These are phyloP conservation scores for Cryptotis parvus DNA, from an alignment of 2,113 vertebrate species.

Conservation along the genomic window DNA sequence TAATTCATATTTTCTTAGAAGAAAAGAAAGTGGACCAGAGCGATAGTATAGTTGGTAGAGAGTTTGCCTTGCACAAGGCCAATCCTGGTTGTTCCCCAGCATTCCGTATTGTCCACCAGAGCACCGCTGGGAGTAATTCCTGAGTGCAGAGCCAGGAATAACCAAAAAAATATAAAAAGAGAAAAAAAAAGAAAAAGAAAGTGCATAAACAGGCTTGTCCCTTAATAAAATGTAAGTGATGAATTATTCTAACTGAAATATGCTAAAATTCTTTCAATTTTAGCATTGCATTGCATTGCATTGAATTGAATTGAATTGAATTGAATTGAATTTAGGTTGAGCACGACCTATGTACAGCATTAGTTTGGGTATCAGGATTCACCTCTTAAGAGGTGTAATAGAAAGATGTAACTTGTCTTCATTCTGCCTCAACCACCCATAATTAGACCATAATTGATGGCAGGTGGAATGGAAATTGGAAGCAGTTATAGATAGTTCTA, in stretches of 20 bases:
- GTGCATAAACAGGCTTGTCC: background rate
- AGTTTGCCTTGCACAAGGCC: no score
- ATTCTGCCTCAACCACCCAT: background rate
- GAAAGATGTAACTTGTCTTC: background rate
- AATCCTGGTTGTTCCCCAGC: no score
- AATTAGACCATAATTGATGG: background rate
- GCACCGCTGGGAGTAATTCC: no score
- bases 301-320: no score
- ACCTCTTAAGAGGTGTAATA: background rate
- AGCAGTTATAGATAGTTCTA: background rate
- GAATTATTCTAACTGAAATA: conserved; percentile 20
- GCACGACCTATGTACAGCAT: background rate
- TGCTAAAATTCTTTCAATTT: background rate
- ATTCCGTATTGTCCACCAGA: no score
- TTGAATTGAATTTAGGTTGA: no score
- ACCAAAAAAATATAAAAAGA: no score
- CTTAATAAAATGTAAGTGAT: conserved; percentile 14
- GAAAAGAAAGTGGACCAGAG: background rate
- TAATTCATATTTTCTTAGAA: conserved; percentile 28
- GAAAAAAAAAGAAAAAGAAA: no score
- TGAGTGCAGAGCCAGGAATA: no score
- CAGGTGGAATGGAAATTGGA: no score
- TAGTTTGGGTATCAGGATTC: background rate
- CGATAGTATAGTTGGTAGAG: no score
- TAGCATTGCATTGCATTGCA: no score